These are phyloP conservation scores for Fregata magnificens DNA, from an alignment of 2,113 vertebrate species.

Conservation along the genomic window DNA sequence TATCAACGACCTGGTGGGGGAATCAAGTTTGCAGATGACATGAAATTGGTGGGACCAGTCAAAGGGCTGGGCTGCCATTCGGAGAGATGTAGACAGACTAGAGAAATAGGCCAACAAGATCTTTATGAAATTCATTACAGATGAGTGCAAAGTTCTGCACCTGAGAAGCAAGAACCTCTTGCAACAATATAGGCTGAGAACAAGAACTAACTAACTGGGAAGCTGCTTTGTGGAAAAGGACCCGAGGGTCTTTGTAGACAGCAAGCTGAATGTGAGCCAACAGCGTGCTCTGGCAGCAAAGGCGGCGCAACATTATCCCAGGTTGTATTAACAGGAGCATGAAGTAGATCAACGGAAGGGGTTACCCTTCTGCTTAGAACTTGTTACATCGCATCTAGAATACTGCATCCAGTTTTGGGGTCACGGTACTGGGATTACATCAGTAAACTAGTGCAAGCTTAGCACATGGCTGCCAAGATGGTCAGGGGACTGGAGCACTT, in stretches of 20 bases:
- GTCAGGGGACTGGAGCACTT: not conserved
- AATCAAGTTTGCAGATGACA: not conserved
- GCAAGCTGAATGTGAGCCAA: not conserved
- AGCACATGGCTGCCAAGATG: not conserved
- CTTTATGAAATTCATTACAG: not conserved
- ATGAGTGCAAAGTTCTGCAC: not conserved
- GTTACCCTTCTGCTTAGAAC: not conserved
- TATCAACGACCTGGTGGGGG: not conserved
- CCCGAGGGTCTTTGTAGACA: not conserved
- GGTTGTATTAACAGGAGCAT: not conserved
- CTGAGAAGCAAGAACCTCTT: not conserved
- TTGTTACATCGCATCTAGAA: not conserved
- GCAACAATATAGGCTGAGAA: not conserved
- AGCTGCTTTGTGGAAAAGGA: not conserved
- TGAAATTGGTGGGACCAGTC: not conserved
- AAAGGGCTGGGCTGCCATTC: not conserved
- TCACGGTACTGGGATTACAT: not conserved
- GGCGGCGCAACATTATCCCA: not conserved
- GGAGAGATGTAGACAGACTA: not conserved
- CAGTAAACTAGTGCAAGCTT: not conserved
- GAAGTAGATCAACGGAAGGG: not conserved
- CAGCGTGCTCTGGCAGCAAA: not conserved
- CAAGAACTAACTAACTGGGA: not conserved
- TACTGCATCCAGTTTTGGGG: not conserved
- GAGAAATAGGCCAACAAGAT: not conserved